Conservation (phyloP, 1,140 invertebrate genomes). For the Octopus sinensis region DNA sequence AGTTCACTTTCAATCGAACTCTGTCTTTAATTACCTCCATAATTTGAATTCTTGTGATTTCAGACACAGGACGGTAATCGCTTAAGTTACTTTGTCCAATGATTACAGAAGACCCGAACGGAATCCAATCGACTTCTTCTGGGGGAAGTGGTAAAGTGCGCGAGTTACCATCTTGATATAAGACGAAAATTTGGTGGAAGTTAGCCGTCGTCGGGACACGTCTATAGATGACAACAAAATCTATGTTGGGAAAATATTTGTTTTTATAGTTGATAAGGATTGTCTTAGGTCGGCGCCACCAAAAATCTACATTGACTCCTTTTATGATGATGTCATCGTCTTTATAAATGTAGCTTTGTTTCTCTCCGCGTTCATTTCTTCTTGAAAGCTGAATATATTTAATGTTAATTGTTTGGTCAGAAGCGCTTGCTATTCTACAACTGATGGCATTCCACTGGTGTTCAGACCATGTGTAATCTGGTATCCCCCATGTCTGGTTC, state of each 20-base stretch:
- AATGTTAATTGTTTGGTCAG: conserved; percentile 17
- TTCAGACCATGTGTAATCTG: conserved; percentile 35
- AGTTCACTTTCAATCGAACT: conserved; percentile 23
- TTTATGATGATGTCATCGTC: conserved; percentile 33
- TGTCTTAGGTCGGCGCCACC: conserved; percentile 37
- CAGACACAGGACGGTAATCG: conserved; percentile 28
- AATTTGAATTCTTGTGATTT: conserved; percentile 26
- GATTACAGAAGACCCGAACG: conserved; percentile 43
- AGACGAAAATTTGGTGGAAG: conserved; percentile 38
- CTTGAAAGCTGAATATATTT: conserved; percentile 23
- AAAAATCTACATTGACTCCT: conserved; percentile 38
- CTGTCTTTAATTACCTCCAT: conserved; percentile 27
- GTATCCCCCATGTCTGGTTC: conserved; percentile 19
- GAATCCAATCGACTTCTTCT: conserved; percentile 43
- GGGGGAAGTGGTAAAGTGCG: conserved; percentile 36
- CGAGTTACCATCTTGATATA: conserved; percentile 42
- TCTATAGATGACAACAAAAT: conserved; percentile 30
- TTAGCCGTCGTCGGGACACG: conserved; percentile 27
- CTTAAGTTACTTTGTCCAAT: conserved; percentile 35
- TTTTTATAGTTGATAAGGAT: conserved; percentile 26
- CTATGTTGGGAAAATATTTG: conserved; percentile 21
- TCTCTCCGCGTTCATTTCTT: conserved; percentile 24
- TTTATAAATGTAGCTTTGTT: conserved; percentile 18
- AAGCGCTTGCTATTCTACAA: conserved; percentile 19
- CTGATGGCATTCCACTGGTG: conserved; percentile 25